phyloP scores from a whole-genome alignment of 2,113 vertebrate genomes.

The Otus sunia region DNA sequence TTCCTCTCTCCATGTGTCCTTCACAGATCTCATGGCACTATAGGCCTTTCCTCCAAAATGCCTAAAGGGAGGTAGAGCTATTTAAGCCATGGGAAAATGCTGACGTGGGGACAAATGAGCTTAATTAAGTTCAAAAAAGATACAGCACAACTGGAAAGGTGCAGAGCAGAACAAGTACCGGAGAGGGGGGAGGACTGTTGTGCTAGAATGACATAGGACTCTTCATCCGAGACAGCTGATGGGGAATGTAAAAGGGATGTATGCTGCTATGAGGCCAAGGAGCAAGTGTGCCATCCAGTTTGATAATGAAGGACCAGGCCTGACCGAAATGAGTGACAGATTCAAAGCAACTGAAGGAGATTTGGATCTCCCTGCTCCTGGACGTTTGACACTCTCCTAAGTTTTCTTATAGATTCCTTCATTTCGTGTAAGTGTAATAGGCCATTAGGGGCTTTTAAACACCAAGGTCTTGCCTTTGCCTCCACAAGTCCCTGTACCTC shows the following conservation, averaged over 20 bases:
- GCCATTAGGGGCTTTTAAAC: neutral
- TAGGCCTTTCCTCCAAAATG: neutral
- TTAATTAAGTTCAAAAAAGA: neutral
- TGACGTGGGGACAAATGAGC: neutral
- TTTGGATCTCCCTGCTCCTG: neutral
- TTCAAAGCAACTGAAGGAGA: neutral
- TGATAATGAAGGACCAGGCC: neutral
- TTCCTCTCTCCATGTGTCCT: neutral
- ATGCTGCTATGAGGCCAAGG: accelerated
- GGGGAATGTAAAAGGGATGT: neutral
- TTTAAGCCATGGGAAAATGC: neutral
- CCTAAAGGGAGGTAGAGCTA: neutral
- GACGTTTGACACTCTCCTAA: neutral
- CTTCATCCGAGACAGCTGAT: neutral
- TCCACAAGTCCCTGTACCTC: neutral
- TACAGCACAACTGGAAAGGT: neutral
- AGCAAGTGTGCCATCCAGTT: neutral
- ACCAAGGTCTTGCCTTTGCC: neutral
- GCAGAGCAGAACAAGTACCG: neutral
- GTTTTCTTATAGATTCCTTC: neutral
- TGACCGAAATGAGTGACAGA: neutral
- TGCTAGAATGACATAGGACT: neutral
- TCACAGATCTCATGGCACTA: neutral
- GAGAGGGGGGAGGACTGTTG: neutral
- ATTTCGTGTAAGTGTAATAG: neutral